These are phyloP conservation scores for Danio choprae DNA, from an alignment of 2,797 vertebrate genomes.

Conservation along the genomic window DNA sequence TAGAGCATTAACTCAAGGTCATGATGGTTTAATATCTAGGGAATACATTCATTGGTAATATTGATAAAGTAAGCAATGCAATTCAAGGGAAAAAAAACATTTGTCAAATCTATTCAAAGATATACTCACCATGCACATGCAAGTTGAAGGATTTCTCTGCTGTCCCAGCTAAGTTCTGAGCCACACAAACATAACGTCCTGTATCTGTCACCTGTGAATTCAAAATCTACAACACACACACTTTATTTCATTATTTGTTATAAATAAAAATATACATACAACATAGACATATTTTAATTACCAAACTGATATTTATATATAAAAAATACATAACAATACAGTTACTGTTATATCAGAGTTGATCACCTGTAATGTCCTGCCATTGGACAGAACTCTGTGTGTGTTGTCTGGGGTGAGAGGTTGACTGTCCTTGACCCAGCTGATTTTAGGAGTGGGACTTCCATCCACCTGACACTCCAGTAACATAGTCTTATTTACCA, in stretches of 20 bases:
- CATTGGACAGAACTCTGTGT: constrained; percentile 79
- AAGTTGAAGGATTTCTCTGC: constrained; percentile 93
- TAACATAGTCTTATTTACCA: constrained; percentile 78
- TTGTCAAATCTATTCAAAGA: background rate
- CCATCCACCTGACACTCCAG: constrained; percentile 88
- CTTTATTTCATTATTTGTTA: background rate
- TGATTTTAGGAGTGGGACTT: constrained; percentile 84
- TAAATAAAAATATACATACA: background rate
- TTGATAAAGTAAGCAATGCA: no score
- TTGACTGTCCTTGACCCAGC: constrained; percentile 90
- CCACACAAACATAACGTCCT: constrained; percentile 89
- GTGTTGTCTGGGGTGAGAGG: constrained; percentile 73
- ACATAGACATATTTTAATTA: background rate
- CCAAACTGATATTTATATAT: background rate
- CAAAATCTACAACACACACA: constrained; percentile 79
- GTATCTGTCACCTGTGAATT: constrained; percentile 88
- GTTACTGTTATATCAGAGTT: background rate
- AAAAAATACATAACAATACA: background rate
- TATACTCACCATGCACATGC: constrained; percentile 88
- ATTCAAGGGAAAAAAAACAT: no score
- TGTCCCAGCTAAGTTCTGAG: constrained; percentile 89
- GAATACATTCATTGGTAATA: no score
- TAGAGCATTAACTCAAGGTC: no score
- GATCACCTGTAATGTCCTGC: constrained; percentile 87
- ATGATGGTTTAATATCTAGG: no score